These are phyloP conservation scores for Spatula clypeata DNA, from an alignment of 2,797 vertebrate species.

Conservation along the genomic window DNA sequence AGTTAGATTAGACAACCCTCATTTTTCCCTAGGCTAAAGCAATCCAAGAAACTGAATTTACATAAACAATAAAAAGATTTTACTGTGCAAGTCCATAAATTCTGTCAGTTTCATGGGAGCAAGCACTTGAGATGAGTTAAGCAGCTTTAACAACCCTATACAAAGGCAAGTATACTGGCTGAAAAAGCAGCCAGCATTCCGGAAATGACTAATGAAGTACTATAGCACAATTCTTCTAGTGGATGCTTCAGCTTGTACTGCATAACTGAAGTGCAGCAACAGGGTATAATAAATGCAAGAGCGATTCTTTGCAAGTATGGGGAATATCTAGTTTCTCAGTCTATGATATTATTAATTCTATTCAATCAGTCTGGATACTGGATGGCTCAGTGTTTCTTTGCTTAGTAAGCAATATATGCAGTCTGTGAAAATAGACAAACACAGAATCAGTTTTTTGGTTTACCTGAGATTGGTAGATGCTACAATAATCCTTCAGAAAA, in stretches of 20 bases:
- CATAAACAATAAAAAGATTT: constrained; percentile 19
- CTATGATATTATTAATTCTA: not conserved
- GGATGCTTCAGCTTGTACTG: not conserved
- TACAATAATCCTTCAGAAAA: not conserved
- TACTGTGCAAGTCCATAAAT: not conserved
- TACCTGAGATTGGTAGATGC: not conserved
- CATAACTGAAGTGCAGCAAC: not conserved
- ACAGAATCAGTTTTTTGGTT: not conserved
- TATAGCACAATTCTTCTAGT: not conserved
- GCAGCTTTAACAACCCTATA: not conserved
- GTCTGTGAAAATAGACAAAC: not conserved
- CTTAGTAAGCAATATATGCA: not conserved
- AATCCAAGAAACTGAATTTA: constrained; percentile 28
- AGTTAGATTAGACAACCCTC: not conserved
- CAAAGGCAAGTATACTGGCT: not conserved
- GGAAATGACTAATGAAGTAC: not conserved
- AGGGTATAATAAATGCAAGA: not conserved
- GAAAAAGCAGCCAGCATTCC: constrained; percentile 14
- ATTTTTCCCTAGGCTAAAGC: not conserved
- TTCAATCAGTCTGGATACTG: not conserved
- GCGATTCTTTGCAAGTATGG: not conserved
- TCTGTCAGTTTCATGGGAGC: constrained; percentile 22
- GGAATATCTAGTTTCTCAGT: not conserved
- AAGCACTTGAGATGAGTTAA: constrained; percentile 15
- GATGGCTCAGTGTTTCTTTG: not conserved